Percentiles rank a stretch among this genome's conserved stretches.
phyloP scores from a whole-genome alignment of 2,113 vertebrate genomes.

The Thinocorus orbignyianus region DNA sequence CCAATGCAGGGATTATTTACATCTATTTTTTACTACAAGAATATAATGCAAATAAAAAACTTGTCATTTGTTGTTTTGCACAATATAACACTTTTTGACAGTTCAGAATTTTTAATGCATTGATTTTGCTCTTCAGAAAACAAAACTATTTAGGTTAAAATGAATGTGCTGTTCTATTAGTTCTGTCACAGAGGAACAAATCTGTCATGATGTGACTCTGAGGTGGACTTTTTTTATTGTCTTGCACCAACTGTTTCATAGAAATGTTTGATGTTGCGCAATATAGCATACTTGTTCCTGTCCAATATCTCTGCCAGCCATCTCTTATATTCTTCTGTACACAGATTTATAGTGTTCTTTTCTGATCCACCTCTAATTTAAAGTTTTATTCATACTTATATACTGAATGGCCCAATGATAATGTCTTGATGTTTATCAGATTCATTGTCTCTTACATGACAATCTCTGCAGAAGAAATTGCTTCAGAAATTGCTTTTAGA shows the following conservation, averaged over 20 bases:
- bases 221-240: not conserved
- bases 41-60: not conserved
- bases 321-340: not conserved
- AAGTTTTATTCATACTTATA: not conserved
- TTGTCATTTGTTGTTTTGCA: not conserved
- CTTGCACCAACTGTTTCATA: not conserved
- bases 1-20: not conserved
- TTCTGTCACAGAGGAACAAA: not conserved
- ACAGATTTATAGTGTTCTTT: not conserved
- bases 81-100: not conserved
- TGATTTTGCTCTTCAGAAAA: not conserved
- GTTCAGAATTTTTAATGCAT: not conserved
- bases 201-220: not conserved
- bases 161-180: not conserved
- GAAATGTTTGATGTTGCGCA: not conserved
- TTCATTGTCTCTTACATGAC: conserved; percentile 13
- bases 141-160: not conserved
- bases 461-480: conserved; percentile 12
- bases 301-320: not conserved
- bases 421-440: not conserved
- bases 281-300: not conserved
- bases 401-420: not conserved
- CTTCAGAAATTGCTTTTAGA: conserved; percentile 40
- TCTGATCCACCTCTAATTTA: not conserved
- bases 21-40: not conserved